phyloP scores from a whole-genome alignment of 2,888 invertebrate species.

The Congeria kusceri region DNA sequence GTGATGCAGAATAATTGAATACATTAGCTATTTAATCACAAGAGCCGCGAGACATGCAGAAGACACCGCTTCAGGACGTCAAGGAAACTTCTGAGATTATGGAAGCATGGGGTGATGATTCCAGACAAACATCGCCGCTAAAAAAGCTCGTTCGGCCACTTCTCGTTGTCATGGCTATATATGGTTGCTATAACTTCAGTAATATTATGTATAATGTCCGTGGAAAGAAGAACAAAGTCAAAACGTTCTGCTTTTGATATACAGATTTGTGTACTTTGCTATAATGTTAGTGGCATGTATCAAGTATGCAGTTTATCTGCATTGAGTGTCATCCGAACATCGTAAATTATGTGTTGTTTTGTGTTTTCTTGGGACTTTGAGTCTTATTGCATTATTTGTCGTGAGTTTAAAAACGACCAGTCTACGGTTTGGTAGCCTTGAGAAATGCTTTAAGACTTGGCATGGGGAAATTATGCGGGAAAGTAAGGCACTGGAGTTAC shows the following conservation, averaged over 20 bases:
- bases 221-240: not conserved
- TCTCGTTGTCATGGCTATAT: conserved; percentile 19
- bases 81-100: not conserved
- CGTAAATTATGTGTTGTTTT: conserved; percentile 1
- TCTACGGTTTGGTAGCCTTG: conserved; percentile 16
- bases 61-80: too few species aligned
- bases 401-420: conserved; percentile 22
- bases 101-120: not conserved
- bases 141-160: conserved; percentile 26
- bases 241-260: conserved; percentile 4
- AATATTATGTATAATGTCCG: conserved; percentile 2
- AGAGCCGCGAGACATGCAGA: too few species aligned
- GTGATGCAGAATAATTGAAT: too few species aligned
- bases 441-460: conserved; percentile 21
- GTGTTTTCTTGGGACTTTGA: conserved; percentile 1
- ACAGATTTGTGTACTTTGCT: not conserved
- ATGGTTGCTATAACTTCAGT: conserved; percentile 34
- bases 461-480: conserved; percentile 18
- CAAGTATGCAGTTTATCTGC: conserved; percentile 13
- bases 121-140: not conserved
- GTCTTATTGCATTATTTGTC: not conserved
- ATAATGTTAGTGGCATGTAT: not conserved
- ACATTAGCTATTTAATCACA: too few species aligned
- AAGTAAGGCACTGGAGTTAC: conserved; percentile 18
- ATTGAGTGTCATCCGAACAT: conserved; percentile 10